phyloP scores from a whole-genome alignment of 2,113 vertebrate genomes.

The Microcebus jonahi region DNA sequence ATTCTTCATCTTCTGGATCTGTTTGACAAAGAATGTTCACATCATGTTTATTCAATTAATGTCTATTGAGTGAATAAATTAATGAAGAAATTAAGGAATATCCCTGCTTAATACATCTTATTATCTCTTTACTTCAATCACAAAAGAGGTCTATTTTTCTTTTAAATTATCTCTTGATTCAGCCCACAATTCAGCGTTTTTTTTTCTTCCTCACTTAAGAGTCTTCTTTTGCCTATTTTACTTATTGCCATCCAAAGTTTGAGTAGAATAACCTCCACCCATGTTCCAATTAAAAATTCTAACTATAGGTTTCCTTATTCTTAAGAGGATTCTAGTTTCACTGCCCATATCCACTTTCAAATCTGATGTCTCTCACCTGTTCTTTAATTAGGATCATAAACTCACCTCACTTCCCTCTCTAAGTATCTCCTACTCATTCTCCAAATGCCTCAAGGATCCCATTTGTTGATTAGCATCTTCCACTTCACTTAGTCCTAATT shows the following conservation, averaged over 20 bases:
- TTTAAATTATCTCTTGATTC: not conserved
- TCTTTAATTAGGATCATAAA: not conserved
- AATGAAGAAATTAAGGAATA: not conserved
- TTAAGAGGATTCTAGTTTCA: not conserved
- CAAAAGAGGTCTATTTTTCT: not conserved
- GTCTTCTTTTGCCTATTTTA: not conserved
- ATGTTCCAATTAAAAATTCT: not conserved
- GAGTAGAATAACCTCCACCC: not conserved
- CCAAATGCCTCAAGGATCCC: not conserved
- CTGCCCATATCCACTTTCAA: not conserved
- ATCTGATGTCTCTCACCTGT: not conserved
- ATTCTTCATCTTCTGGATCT: not conserved
- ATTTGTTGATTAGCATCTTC: not conserved
- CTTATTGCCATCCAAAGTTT: not conserved
- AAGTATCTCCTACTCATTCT: not conserved
- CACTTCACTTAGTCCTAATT: not conserved
- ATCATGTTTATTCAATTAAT: not conserved
- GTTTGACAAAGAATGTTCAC: not conserved
- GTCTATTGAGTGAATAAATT: not conserved
- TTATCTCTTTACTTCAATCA: not conserved
- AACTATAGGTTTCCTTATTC: not conserved
- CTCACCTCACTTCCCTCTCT: not conserved
- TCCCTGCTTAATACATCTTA: not conserved
- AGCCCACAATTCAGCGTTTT: not conserved
- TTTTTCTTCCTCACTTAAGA: not conserved